Evolutionary conservation across 2,113 vertebrate genomes (phyloP).

Genomic region (Brachionichthys hirsutus): DNA sequence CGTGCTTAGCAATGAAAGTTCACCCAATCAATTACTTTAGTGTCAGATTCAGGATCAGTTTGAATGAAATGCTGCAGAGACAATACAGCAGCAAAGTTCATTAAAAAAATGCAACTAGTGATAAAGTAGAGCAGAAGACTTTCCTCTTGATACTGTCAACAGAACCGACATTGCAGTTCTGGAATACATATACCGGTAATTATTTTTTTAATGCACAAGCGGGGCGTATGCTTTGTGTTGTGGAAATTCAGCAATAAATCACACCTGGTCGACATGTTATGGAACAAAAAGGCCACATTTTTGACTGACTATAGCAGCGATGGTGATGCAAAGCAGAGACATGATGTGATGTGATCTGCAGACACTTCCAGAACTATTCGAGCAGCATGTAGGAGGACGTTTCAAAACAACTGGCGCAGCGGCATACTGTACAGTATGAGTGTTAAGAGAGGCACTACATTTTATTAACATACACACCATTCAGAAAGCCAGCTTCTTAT

Average conservation of each 20-base stretch:
- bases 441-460: conserved; percentile 72
- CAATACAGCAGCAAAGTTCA: no score
- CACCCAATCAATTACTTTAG: background rate
- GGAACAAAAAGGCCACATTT: conserved; percentile 1
- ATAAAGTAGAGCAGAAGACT: no score
- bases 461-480: conserved; percentile 57
- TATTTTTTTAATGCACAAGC: no score
- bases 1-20: conserved; percentile 29
- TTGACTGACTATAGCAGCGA: conserved; percentile 30
- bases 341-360: conserved; percentile 37
- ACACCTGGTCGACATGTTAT: background rate
- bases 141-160: no score
- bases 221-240: no score
- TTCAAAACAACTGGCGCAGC: conserved; percentile 54
- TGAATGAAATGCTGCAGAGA: background rate
- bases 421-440: conserved; percentile 56
- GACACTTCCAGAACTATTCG: conserved; percentile 38
- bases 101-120: no score
- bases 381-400: conserved; percentile 57
- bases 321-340: conserved; percentile 26
- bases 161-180: no score
- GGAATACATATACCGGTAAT: no score
- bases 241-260: no score
- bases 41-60: background rate
- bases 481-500: conserved; percentile 50